Evolutionary conservation across 2,113 vertebrate genomes (phyloP).

Genomic region (Ageneiosus marmoratus): DNA sequence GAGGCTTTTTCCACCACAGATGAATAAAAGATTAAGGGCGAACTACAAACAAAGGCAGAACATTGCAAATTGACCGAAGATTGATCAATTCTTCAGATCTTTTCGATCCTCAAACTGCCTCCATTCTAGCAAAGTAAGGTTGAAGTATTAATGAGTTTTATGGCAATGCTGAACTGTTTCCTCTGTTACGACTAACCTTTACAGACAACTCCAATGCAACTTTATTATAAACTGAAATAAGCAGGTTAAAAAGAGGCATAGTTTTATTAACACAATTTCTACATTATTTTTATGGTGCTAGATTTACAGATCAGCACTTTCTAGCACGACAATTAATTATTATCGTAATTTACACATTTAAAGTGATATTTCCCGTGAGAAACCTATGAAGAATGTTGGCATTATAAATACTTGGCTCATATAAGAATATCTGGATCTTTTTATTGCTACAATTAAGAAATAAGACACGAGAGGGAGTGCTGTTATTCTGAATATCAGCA

Average conservation of each 20-base stretch:
- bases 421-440: background rate
- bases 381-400: background rate
- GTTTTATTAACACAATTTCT: background rate
- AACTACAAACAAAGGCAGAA: conserved; percentile 1
- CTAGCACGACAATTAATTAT: background rate
- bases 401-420: background rate
- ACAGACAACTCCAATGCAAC: background rate
- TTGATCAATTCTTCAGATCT: conserved; percentile 26
- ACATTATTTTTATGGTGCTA: background rate
- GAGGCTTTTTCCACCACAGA: background rate
- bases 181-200: conserved; percentile 28
- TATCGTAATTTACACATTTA: background rate
- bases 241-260: background rate
- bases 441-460: background rate
- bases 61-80: conserved; percentile 23
- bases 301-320: background rate
- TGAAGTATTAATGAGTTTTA: conserved; percentile 23
- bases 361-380: background rate
- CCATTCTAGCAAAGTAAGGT: conserved; percentile 39
- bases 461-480: no score
- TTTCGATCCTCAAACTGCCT: conserved; percentile 15
- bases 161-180: conserved; percentile 14
- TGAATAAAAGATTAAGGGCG: background rate
- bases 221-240: conserved; percentile 35
- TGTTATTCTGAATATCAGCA: no score